Base-by-base conservation (phyloP, 2,113 vertebrate species). In the Epinephelus fuscoguttatus region DNA sequence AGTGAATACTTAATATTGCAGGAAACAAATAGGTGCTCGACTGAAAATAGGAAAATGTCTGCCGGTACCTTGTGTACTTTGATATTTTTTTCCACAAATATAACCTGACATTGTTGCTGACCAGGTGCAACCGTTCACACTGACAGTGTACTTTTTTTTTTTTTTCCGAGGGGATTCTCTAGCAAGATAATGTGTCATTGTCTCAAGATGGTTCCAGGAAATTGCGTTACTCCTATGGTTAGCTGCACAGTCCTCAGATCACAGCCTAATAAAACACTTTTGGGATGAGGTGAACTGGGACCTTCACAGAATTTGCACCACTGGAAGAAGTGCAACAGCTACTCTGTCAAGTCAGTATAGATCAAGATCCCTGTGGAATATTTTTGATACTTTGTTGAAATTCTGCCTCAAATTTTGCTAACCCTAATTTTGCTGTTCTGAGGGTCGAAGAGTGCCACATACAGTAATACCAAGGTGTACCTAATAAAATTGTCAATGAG, bases 171-270 rank as follows among this genome's bases (percentile, higher is more conserved):
- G 4, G 64, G 62, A 12, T 77, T 74, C 60, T 64, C 59, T 10
- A 25, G 53, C 73, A 70, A 70, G 77, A 89, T 90, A 78, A 84
- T 90, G 59, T 89, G 76, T 88, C 78, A 84, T 87, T 80, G 77
- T 87, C 84, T 89, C 68, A 84, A 82, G 77, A 89, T 78, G 78
- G 71, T 85, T 78, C 71, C 84, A 89, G 82, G 86, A 92, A 88
- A 90, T 91, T 71, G 84, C 90, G 88, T 90, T 86, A 75, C 72
- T 67, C 74, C 85, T 81, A 47, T 83, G 82, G 62, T 70, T 12
- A 45, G 42, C 70, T 74, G 80, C 67, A 52, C 70, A 83, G 67
- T 84, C 82, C 78, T 62, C 70, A 82, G 81, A 91, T 85, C 86
- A 62, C 75, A 83, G 74, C 40, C 82, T 73, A 87, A 85, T 90